Base-by-base conservation (phyloP, 2,888 invertebrate species). In the Drosophila flavopinicola region DNA sequence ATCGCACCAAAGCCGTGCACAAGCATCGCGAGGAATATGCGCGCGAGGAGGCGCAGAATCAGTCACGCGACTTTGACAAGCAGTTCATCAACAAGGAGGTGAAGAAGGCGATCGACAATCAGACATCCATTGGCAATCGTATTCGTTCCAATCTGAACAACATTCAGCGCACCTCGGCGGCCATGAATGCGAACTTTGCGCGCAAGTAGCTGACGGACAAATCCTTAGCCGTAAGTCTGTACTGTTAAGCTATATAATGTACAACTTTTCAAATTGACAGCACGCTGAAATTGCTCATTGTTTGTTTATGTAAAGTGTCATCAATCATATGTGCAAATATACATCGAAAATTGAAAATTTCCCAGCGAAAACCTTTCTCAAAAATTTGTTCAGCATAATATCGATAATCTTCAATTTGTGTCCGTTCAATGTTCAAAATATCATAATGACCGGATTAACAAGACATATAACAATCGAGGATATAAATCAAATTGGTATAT, bases 131-230 rank as follows among this genome's bases (percentile, higher is more conserved):
- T 0, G 97, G 96, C 87, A 94, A 94, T 66, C 93, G 98, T 75
- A 95, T 98, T 45, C 96, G 95, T 87, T 94, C 98, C 10, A 98
- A 97, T 89, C 94, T 96, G 37, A 96, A 98, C 90, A 96, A 96
- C 84, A 96, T 98, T 72, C 98, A 98, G 90, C 93, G 97, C 57
- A 95, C 95, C 3, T 93, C 93, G 15, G 92, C 93, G 20, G 94
- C 96, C 45, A 96, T 98, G 96, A 94, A 96, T 79, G 93, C 94
- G 64, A 95, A 97, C 91, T 98, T 98, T 92, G 96, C 96, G 0
- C 92, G 93, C 66, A 92, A 95, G 88, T 95, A 77, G 27, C 27
- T 6, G 1, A 1, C 6, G 17, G 32, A 5, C 3, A 17, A 10
- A 17, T 37, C 4, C 3, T 4, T 38, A 29, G 24, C 25, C 15